Percentiles rank a stretch among this genome's conserved stretches.
These are phyloP conservation scores for Lutjanus erythropterus DNA, from an alignment of 2,113 vertebrate genomes.

Conservation along the genomic window DNA sequence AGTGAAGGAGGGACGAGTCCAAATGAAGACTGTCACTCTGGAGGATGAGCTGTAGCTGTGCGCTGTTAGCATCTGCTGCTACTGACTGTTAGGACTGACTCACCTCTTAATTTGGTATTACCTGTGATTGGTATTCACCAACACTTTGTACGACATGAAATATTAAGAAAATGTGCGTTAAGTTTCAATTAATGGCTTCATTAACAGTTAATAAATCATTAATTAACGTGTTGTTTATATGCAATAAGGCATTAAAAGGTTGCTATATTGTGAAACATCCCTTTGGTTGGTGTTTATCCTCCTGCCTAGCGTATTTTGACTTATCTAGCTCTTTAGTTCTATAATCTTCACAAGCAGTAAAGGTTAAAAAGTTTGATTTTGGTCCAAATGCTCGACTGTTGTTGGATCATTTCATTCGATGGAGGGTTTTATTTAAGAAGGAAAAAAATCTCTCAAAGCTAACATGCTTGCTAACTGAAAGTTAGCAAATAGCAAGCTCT, in stretches of 20 bases:
- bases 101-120: not conserved
- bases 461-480: too few relatives aligned
- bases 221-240: not conserved
- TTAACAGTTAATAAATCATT: not conserved
- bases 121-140: not conserved
- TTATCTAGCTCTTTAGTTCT: not conserved
- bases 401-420: not conserved
- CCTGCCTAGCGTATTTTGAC: not conserved
- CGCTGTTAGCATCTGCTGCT: slow-evolving; percentile 16
- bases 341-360: not conserved
- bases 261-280: not conserved
- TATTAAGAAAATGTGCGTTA: not conserved
- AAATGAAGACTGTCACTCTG: slow-evolving; percentile 33
- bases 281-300: not conserved
- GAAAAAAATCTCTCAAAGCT: too few relatives aligned
- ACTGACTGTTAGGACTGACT: not conserved
- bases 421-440: not conserved
- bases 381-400: not conserved
- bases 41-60: not conserved
- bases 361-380: not conserved
- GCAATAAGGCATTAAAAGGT: not conserved
- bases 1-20: not conserved
- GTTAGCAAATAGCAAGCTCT: too few relatives aligned
- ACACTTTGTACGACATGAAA: not conserved
- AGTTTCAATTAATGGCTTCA: not conserved